A percentile compares a stretch with the other conserved stretches of the same genome.
Conservation (phyloP, 2,888 invertebrate genomes). For the Synergus gifuensis region DNA sequence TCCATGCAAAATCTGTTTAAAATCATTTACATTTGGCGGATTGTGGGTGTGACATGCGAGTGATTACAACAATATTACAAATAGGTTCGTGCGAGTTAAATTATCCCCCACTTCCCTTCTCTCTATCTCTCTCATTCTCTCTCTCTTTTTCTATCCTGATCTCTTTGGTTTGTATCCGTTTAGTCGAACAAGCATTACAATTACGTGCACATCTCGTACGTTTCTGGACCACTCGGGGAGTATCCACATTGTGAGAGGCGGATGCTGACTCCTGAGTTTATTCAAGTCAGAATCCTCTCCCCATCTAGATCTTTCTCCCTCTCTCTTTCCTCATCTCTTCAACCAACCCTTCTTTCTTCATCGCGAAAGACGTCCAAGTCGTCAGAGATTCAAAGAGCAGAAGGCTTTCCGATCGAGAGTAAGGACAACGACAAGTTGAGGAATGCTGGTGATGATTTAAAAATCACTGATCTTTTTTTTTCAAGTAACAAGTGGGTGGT, state of each 20-base stretch:
- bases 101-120: slow-evolving; percentile 51
- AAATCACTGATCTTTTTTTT: neutral
- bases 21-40: slow-evolving; percentile 43
- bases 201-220: slow-evolving; percentile 58
- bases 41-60: slow-evolving; percentile 24
- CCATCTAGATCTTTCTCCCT: slow-evolving; percentile 20
- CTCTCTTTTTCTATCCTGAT: slow-evolving; percentile 49
- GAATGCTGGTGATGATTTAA: neutral
- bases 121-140: slow-evolving; percentile 49
- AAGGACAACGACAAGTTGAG: neutral
- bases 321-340: slow-evolving; percentile 9
- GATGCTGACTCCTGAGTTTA: slow-evolving; percentile 35
- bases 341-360: neutral
- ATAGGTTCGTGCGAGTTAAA: slow-evolving; percentile 43
- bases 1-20: slow-evolving; percentile 21
- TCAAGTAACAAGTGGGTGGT: slow-evolving; percentile 44
- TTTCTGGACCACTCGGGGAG: slow-evolving; percentile 45
- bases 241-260: slow-evolving; percentile 21
- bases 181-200: slow-evolving; percentile 58
- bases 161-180: slow-evolving; percentile 52
- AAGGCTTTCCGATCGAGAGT: neutral
- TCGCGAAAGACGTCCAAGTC: slow-evolving; percentile 14
- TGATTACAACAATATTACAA: slow-evolving; percentile 46
- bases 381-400: neutral
- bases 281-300: slow-evolving; percentile 10